phyloP scores from a whole-genome alignment of 2,113 vertebrate genomes.

The Ginglymostoma cirratum region DNA sequence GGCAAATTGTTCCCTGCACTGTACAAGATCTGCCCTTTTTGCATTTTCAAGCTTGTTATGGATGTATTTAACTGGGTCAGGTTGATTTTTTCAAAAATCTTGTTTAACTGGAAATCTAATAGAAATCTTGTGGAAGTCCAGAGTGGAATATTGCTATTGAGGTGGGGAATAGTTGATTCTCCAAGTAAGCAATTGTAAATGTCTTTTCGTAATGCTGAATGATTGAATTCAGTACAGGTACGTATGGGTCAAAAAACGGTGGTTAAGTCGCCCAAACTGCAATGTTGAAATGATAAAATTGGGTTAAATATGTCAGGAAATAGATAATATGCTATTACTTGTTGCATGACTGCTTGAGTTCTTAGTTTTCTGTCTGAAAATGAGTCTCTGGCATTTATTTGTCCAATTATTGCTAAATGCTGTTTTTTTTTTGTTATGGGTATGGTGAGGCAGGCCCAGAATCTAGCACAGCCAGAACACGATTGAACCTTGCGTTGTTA shows the following conservation, averaged over 20 bases:
- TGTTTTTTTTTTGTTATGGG: background rate
- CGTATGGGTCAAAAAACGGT: background rate
- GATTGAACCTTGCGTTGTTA: background rate
- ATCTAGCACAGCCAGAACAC: background rate
- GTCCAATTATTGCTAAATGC: background rate
- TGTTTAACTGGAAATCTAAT: background rate
- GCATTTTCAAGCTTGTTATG: background rate
- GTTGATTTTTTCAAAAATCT: background rate
- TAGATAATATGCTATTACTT: background rate
- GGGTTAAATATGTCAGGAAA: background rate
- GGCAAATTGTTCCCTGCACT: background rate
- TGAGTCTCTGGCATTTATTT: background rate
- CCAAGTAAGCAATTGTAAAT: background rate
- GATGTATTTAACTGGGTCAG: background rate
- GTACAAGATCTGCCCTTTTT: background rate
- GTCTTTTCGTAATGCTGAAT: background rate
- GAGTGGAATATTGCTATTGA: background rate
- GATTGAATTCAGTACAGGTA: background rate
- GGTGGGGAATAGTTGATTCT: background rate
- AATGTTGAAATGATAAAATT: background rate
- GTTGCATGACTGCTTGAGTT: background rate
- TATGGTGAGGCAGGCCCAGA: background rate
- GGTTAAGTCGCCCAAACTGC: background rate
- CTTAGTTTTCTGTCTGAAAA: background rate
- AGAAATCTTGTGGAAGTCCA: background rate